Evolutionary conservation across 2,113 vertebrate genomes (phyloP).

Genomic region (Onychostoma macrolepis): DNA sequence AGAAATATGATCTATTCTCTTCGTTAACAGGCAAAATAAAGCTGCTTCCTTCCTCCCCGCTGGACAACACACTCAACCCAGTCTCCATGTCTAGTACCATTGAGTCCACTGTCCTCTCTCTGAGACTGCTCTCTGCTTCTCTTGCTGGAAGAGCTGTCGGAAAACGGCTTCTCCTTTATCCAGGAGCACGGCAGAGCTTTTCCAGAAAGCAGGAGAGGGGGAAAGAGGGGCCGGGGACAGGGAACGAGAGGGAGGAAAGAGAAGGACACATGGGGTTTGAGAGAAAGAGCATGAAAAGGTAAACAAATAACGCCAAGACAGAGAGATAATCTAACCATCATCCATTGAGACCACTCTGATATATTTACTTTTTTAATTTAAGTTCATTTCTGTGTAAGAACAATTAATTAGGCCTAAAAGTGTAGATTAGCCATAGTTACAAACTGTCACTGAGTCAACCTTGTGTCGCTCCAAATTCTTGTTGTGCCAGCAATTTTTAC

Average conservation of each 20-base stretch:
- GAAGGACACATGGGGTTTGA: slow-evolving; percentile 26
- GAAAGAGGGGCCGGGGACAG: slow-evolving; percentile 60
- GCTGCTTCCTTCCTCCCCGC: not conserved
- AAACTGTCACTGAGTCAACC: too few species aligned
- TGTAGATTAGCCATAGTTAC: not conserved
- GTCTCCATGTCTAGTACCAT: slow-evolving; percentile 72
- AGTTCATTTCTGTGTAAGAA: not conserved
- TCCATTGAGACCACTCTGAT: not conserved
- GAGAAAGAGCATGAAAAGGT: slow-evolving; percentile 48
- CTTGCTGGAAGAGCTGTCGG: slow-evolving; percentile 67
- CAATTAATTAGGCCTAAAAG: not conserved
- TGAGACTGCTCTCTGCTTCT: slow-evolving; percentile 68
- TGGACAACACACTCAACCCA: slow-evolving; percentile 40
- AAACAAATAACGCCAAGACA: slow-evolving; percentile 49
- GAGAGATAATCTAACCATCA: slow-evolving; percentile 19
- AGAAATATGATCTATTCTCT: not conserved
- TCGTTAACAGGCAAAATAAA: not conserved
- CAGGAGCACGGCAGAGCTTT: slow-evolving; percentile 62
- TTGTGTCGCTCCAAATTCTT: too few species aligned
- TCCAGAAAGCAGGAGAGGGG: slow-evolving; percentile 67
- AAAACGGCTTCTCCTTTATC: slow-evolving; percentile 68
- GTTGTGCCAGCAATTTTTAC: too few species aligned
- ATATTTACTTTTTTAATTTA: not conserved
- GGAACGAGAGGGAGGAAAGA: slow-evolving; percentile 46
- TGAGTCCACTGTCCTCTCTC: slow-evolving; percentile 75